A percentile compares a stretch with the other conserved stretches of the same genome.
These are phyloP conservation scores for Erebia aethiops DNA, from an alignment of 2,888 invertebrate genomes.

Conservation along the genomic window DNA sequence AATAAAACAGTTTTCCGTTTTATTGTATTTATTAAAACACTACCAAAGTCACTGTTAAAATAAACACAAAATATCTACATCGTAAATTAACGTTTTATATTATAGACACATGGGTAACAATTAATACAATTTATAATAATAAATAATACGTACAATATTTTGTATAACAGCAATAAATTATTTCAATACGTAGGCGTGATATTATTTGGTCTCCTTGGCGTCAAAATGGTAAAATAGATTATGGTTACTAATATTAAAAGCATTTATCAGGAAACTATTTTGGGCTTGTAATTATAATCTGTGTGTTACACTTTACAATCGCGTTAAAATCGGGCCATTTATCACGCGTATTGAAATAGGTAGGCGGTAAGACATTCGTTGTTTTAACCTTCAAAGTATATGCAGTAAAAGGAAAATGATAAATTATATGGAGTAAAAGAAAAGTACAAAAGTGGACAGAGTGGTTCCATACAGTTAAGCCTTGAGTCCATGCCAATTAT, in stretches of 20 bases:
- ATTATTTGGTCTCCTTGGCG: constrained; percentile 35
- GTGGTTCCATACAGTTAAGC: too few relatives aligned
- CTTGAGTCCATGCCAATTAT: too few relatives aligned
- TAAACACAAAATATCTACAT: too few relatives aligned
- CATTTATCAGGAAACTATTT: constrained; percentile 35
- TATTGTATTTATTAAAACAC: too few relatives aligned
- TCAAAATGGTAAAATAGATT: constrained; percentile 36
- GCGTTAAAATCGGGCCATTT: constrained; percentile 39
- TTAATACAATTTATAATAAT: not conserved
- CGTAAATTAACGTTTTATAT: too few relatives aligned
- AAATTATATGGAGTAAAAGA: too few relatives aligned
- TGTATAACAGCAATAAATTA: constrained; percentile 2
- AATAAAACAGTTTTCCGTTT: too few relatives aligned
- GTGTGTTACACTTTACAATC: constrained; percentile 15
- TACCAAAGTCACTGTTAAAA: too few relatives aligned
- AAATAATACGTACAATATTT: not conserved
- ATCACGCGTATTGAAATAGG: constrained; percentile 38
- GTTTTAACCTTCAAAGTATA: constrained; percentile 2
- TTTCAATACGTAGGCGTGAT: not conserved
- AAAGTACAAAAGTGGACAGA: too few relatives aligned
- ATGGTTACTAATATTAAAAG: constrained; percentile 22
- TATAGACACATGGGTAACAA: too few relatives aligned
- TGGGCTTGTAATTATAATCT: constrained; percentile 33
- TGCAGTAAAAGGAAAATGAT: not conserved
- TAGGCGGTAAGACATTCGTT: constrained; percentile 8